phyloP scores from a whole-genome alignment of 2,797 vertebrate species.

The Ctenosaura bakeri region DNA sequence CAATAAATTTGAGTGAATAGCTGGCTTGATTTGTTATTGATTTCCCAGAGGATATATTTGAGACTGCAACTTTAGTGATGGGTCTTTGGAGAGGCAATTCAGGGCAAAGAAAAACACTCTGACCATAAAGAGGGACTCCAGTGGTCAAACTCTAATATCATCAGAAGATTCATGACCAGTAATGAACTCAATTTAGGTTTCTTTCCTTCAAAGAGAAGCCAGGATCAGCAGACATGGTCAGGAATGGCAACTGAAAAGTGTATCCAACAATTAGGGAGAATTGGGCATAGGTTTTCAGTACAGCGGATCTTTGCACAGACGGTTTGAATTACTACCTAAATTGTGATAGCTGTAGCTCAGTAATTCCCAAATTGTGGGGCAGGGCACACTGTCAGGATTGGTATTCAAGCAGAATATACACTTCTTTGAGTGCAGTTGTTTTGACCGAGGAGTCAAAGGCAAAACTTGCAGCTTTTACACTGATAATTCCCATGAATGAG shows the following conservation, averaged over 20 bases:
- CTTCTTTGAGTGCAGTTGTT: neutral
- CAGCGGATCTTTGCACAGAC: constrained; percentile 45
- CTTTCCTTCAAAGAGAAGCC: constrained; percentile 34
- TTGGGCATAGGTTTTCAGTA: constrained; percentile 53
- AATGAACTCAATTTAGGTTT: constrained; percentile 20
- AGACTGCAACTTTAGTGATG: constrained; percentile 60
- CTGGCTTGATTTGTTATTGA: constrained; percentile 74
- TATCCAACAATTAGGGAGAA: constrained; percentile 24
- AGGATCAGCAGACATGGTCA: neutral
- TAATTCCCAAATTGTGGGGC: neutral
- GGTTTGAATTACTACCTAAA: constrained; percentile 49
- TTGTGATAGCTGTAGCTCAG: neutral
- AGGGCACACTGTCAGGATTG: neutral
- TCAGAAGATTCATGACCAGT: neutral
- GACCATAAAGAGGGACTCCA: constrained; percentile 35
- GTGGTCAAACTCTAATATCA: constrained; percentile 29
- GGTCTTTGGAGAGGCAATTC: constrained; percentile 55
- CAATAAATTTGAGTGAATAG: constrained; percentile 65
- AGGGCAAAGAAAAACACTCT: constrained; percentile 50
- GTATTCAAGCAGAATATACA: neutral
- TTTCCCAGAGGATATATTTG: constrained; percentile 66
- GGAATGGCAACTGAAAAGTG: constrained; percentile 27
- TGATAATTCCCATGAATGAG: no score
- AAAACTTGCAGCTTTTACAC: neutral
- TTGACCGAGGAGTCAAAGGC: neutral